A percentile compares a stretch with the other conserved stretches of the same genome.
These are phyloP conservation scores for Elegia similella DNA, from an alignment of 2,888 invertebrate species.

Conservation along the genomic window DNA sequence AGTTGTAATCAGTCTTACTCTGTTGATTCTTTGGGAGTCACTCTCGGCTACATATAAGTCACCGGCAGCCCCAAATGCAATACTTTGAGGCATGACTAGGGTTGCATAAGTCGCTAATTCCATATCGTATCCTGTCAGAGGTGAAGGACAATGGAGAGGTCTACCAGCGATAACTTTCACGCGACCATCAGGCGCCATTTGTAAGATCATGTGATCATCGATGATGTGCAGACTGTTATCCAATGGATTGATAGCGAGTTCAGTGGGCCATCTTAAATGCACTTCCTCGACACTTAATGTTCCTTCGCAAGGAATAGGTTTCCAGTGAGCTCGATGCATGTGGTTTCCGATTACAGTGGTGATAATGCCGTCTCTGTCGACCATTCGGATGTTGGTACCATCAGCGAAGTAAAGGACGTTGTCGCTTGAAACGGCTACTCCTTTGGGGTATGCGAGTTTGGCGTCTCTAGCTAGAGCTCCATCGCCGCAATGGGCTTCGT, in stretches of 20 bases:
- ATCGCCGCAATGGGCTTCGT: constrained; percentile 97
- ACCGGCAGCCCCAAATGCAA: constrained; percentile 95
- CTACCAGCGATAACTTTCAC: constrained; percentile 96
- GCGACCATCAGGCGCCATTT: constrained; percentile 94
- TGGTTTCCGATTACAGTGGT: constrained; percentile 96
- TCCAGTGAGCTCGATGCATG: constrained; percentile 96
- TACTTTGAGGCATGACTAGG: constrained; percentile 95
- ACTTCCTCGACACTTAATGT: constrained; percentile 96
- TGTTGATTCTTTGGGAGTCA: constrained; percentile 96
- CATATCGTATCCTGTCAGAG: constrained; percentile 88
- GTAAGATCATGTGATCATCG: constrained; percentile 97
- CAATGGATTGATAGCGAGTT: constrained; percentile 95
- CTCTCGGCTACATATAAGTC: constrained; percentile 97
- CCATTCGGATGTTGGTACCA: constrained; percentile 96
- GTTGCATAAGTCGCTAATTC: constrained; percentile 95
- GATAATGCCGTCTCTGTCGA: constrained; percentile 95
- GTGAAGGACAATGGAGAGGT: constrained; percentile 95
- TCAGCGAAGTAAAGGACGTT: constrained; percentile 97
- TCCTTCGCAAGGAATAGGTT: constrained; percentile 95
- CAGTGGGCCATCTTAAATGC: constrained; percentile 97
- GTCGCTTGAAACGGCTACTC: constrained; percentile 95
- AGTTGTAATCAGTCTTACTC: constrained; percentile 94
- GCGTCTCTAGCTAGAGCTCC: constrained; percentile 96
- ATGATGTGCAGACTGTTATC: constrained; percentile 97
- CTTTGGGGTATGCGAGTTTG: constrained; percentile 97